Evolutionary conservation across 1,140 invertebrate genomes (phyloP).

Genomic region (Zaprionus gabonicus): DNA sequence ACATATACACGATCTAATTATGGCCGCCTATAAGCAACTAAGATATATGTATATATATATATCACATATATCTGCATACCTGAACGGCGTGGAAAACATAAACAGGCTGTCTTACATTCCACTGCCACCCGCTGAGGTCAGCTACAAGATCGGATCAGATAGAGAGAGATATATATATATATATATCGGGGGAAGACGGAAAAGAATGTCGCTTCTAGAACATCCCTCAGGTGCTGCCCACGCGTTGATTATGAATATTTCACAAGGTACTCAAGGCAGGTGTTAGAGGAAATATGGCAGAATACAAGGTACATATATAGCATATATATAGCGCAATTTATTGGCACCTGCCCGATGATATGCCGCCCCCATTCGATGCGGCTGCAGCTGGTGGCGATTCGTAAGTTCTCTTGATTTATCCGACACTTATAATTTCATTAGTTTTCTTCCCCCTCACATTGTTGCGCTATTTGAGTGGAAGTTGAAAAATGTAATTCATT

Average conservation of each 20-base stretch:
- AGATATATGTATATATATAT: constrained; percentile 28
- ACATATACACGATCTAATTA: constrained; percentile 40
- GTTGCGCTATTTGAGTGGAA: constrained; percentile 4
- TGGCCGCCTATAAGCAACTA: constrained; percentile 38
- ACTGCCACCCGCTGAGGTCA: constrained; percentile 68
- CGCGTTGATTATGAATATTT: background rate
- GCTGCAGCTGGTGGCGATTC: constrained; percentile 31
- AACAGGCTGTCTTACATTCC: constrained; percentile 57
- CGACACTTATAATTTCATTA: constrained; percentile 9
- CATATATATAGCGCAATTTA: constrained; percentile 11
- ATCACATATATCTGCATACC: constrained; percentile 26
- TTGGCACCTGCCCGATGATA: constrained; percentile 27
- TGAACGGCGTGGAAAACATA: constrained; percentile 43
- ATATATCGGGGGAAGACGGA: background rate
- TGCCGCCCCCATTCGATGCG: constrained; percentile 43
- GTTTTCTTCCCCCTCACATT: background rate
- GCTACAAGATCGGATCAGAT: constrained; percentile 1
- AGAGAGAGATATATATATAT: background rate
- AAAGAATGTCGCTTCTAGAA: constrained; percentile 4
- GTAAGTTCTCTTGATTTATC: constrained; percentile 34
- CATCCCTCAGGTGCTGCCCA: background rate
- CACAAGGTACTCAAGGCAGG: background rate
- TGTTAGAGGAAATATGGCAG: background rate
- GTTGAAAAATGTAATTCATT: constrained; percentile 52
- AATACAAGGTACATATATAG: background rate